A percentile compares a stretch with the other conserved stretches of the same genome.
Evolutionary conservation across 2,888 invertebrate genomes (phyloP).

Genomic region (Crematogaster levior): DNA sequence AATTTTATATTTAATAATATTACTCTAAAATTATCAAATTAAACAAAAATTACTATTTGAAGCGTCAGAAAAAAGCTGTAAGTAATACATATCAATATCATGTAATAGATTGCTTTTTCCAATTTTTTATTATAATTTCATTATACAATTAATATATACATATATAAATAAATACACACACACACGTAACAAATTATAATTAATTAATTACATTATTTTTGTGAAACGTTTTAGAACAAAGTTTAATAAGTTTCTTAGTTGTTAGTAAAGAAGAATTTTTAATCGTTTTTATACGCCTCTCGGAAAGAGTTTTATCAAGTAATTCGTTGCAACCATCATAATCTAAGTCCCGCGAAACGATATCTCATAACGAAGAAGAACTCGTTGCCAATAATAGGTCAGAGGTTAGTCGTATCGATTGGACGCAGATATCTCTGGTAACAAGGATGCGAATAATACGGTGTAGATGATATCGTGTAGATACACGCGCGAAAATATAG

Average conservation of each 20-base stretch:
- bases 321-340: conserved; percentile 54
- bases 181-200: conserved; percentile 14
- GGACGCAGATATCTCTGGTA: conserved; percentile 69
- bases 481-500: conserved; percentile 56
- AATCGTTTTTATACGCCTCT: conserved; percentile 58
- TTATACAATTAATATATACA: neutral
- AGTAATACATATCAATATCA: too few species aligned
- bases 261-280: conserved; percentile 54
- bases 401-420: conserved; percentile 75
- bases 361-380: conserved; percentile 68
- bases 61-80: neutral
- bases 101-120: neutral
- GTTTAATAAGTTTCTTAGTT: conserved; percentile 25
- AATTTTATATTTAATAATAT: neutral
- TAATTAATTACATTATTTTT: neutral
- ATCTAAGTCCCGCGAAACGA: conserved; percentile 71
- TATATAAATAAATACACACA: neutral
- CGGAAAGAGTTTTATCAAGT: conserved; percentile 63
- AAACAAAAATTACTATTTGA: neutral
- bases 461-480: conserved; percentile 47
- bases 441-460: conserved; percentile 67
- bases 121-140: neutral
- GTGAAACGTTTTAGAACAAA: neutral
- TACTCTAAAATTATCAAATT: neutral
- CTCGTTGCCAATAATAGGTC: conserved; percentile 72